Base-by-base conservation (phyloP, 2,888 invertebrate species). In the Corbicula japonica region DNA sequence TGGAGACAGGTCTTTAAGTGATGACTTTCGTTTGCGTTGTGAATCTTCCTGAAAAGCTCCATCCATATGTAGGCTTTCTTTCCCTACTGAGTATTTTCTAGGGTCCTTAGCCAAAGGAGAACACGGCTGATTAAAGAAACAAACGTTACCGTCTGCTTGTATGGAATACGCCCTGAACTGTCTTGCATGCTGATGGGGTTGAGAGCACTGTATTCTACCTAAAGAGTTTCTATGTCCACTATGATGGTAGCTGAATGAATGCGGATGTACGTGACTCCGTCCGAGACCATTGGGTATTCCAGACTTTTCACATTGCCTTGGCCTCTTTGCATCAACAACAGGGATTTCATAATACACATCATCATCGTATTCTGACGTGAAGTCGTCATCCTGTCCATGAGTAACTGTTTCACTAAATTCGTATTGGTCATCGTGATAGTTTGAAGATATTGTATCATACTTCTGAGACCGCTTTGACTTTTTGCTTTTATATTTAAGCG, bases 381-480 rank as follows among this genome's bases (percentile, higher is more conserved):
- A 84, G 18, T 86, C 86, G 15, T 88, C 88, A 2, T 88, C 89
- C n/a, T 87, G 86, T 18, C 87, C 87, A 18, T 90, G 90, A 21
- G 88, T 89, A 5, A 86, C 87, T 8, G 90, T 90, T 70, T 91
- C 90, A 77, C 90, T 90, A 75, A 90, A 86, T 18, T 91, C 91
- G 60, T 84, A 87, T 30, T 86, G 85, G 56, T 90, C 90, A 18
- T 89, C 89, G n/a, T 85, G 89, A 54, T 84, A 88, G 68, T 89
- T 89, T 4, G 91, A 89, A 23, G 90, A 90, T 87, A 91, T 91
- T 66, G 87, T 89, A 85, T 91, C 90, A 76, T 91, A 91, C 76
- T 87, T 88, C 21, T 85, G 80, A 1, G 87, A 73, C 4, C 80
- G 62, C 35, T 83, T 83, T 52, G 76, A 46, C 52, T 83, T 85